Conservation (phyloP, 2,113 vertebrate genomes). For the Ifrita kowaldi region DNA sequence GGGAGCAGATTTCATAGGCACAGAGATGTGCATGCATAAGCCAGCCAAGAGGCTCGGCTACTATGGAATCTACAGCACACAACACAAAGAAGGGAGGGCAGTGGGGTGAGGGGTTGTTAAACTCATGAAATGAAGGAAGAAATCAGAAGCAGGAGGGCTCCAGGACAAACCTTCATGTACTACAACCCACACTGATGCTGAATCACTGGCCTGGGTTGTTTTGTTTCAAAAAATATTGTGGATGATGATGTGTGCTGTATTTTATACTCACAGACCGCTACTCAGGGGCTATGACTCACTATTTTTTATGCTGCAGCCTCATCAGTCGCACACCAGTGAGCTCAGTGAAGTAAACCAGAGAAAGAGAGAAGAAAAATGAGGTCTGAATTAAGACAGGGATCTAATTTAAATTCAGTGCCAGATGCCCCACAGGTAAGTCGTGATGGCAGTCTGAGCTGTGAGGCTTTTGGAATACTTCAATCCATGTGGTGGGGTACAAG, state of each 20-base stretch:
- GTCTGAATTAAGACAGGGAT: not conserved
- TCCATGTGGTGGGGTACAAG: not conserved
- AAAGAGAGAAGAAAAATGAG: not conserved
- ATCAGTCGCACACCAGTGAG: not conserved
- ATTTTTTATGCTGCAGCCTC: not conserved
- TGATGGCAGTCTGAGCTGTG: not conserved
- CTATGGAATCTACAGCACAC: not conserved
- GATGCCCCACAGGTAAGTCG: not conserved
- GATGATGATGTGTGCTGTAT: not conserved
- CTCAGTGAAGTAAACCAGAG: not conserved
- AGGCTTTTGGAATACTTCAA: not conserved
- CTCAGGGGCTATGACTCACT: slow-evolving; percentile 33
- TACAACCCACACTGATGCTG: slow-evolving; percentile 1
- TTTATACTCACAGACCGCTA: not conserved
- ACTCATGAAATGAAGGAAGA: not conserved
- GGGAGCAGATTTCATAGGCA: not conserved
- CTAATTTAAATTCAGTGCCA: not conserved
- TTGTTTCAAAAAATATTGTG: not conserved
- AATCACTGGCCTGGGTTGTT: slow-evolving; percentile 16
- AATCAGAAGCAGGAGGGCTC: not conserved
- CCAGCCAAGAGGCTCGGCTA: not conserved
- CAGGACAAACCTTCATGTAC: not conserved
- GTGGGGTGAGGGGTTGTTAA: not conserved
- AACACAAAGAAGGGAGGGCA: not conserved
- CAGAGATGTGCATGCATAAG: rapidly evolving